phyloP scores from a whole-genome alignment of 2,888 invertebrate genomes.

The Carpatolechia fugitivella region DNA sequence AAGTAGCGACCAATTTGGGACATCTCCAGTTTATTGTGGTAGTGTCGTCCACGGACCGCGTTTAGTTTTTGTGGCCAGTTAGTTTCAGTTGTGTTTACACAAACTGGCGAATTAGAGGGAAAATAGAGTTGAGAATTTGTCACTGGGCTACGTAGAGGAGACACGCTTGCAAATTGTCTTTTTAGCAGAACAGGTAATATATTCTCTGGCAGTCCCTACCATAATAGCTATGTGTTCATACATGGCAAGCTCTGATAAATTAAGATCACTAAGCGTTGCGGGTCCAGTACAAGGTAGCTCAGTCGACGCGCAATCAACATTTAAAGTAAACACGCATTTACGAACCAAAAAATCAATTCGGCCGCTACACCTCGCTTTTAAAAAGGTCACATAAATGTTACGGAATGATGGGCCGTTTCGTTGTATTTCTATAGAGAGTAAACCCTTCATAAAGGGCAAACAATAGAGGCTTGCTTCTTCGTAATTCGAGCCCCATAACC shows the following conservation, averaged over 20 bases:
- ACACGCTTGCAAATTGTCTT: no score
- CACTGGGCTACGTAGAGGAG: neutral
- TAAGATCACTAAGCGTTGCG: no score
- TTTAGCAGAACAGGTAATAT: no score
- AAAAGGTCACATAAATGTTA: conserved; percentile 71
- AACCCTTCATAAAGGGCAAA: conserved; percentile 68
- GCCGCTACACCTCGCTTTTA: conserved; percentile 47
- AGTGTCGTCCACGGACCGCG: conserved; percentile 14
- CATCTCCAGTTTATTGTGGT: conserved; percentile 49
- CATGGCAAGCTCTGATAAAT: no score
- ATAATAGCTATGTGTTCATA: no score
- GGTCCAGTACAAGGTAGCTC: no score
- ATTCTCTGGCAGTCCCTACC: no score
- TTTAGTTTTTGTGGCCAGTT: conserved; percentile 31
- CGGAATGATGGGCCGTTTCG: conserved; percentile 65
- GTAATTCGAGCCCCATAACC: conserved; percentile 71
- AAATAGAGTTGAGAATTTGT: neutral
- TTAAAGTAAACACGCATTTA: neutral
- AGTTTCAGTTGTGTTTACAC: conserved; percentile 7
- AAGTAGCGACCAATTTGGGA: conserved; percentile 65
- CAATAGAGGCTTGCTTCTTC: conserved; percentile 65
- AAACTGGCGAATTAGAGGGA: conserved; percentile 3
- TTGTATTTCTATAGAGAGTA: conserved; percentile 62
- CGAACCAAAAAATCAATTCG: conserved; percentile 48
- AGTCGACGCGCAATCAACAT: conserved; percentile 35